Percentiles rank a stretch among this genome's conserved stretches.
Conservation (phyloP, 1,140 invertebrate species). For the Gonatopus flavifemur region DNA sequence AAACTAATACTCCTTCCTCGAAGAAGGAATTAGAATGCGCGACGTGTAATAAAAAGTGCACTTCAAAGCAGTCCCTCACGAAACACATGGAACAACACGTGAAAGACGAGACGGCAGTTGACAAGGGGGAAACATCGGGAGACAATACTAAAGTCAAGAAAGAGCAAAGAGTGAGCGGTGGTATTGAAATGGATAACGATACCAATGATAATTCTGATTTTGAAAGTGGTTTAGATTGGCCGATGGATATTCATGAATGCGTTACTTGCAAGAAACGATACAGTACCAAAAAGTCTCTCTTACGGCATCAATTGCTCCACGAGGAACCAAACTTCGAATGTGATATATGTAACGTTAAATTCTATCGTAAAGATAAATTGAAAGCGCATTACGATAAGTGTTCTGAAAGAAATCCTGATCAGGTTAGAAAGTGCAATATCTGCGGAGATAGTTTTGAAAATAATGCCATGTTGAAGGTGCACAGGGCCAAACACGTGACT, state of each 20-base stretch:
- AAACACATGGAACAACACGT: slow-evolving; percentile 52
- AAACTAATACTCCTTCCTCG: slow-evolving; percentile 13
- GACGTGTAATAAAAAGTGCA: slow-evolving; percentile 47
- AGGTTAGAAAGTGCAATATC: slow-evolving; percentile 55
- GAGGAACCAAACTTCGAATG: slow-evolving; percentile 57
- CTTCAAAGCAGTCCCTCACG: slow-evolving; percentile 44
- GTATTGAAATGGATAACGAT: slow-evolving; percentile 31
- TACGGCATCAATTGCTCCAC: slow-evolving; percentile 52
- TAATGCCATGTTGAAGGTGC: slow-evolving; percentile 50
- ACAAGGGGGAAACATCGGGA: slow-evolving; percentile 14
- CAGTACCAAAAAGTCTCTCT: slow-evolving; percentile 53
- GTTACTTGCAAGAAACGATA: slow-evolving; percentile 53
- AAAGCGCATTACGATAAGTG: slow-evolving; percentile 57
- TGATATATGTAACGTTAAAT: slow-evolving; percentile 56
- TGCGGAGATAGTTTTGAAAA: slow-evolving; percentile 56
- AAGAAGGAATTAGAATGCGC: slow-evolving; percentile 43
- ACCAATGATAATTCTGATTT: slow-evolving; percentile 48
- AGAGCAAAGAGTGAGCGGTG: not conserved
- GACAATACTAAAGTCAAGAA: slow-evolving; percentile 22
- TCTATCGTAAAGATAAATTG: slow-evolving; percentile 54
- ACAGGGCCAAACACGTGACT: slow-evolving; percentile 50
- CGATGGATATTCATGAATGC: slow-evolving; percentile 53
- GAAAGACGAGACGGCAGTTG: slow-evolving; percentile 38
- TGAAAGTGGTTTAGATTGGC: slow-evolving; percentile 52
- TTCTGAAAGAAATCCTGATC: slow-evolving; percentile 55